Evolutionary conservation across 2,888 invertebrate species (phyloP), one percentile per base, ranked within the genome.

Genomic region (Pardosa pseudoannulata): DNA sequence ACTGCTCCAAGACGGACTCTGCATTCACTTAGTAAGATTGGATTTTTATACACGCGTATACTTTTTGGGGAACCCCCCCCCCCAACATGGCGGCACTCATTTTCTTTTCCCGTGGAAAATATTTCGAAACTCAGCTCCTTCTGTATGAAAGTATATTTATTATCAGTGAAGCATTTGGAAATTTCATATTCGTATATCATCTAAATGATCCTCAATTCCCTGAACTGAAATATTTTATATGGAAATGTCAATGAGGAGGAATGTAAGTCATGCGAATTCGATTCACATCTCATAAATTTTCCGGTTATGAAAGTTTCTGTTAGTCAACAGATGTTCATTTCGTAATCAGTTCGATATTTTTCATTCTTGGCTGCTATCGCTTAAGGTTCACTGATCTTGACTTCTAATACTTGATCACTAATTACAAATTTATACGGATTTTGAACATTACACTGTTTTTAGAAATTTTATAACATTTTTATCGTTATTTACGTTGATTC

Each of bases 1-100:
- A 81, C 74, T 75, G 81, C 36, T 29, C 62, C 56, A 56, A 56
- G 56, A 56, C 67, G 56, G 29, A 73, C 46, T 74, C 67, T 31
- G 50, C 31, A 41, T 70, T 70, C 41, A 70, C 41, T 70, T 70
- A 70, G 7, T 3, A 23, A 56, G 23, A 56, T 56, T 23, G 56
- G 56, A 56, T 56, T 56, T 56, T 46, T 46, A 46, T 46, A 46
- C 16, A n/a, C 6, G 16, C 6, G 16, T 16, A 46, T 46, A 46
- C 16, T 16, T 46, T 46, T 46, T 46, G 2, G 16, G 41, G 16
- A n/a, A n/a, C n/a, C n/a, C n/a, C n/a, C n/a, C n/a, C n/a, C n/a
- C n/a, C n/a, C n/a, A n/a, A n/a, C n/a, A n/a, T n/a, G n/a, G n/a
- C n/a, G n/a, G n/a, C n/a, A n/a, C n/a, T n/a, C 9, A 36, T 9